Evolutionary conservation across 2,797 vertebrate species (phyloP).

Genomic region (Tolypeutes matacus): DNA sequence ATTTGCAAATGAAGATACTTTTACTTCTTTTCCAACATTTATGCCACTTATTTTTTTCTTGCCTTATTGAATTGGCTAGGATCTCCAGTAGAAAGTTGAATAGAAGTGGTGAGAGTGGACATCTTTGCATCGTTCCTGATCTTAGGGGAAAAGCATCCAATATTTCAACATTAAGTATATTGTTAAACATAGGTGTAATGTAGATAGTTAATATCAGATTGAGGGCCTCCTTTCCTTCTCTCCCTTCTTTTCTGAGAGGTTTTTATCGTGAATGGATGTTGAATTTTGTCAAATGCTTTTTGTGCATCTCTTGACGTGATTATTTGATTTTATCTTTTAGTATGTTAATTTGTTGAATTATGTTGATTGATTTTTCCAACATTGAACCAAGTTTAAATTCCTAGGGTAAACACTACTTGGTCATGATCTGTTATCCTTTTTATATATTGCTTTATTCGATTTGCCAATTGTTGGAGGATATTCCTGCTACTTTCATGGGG

Average conservation of each 20-base stretch:
- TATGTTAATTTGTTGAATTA: conserved; percentile 31
- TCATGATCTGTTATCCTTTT: not conserved
- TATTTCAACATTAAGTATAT: not conserved
- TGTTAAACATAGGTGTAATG: not conserved
- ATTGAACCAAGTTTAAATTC: not conserved
- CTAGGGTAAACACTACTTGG: not conserved
- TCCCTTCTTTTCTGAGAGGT: not conserved
- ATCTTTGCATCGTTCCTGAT: conserved; percentile 40
- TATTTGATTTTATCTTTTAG: conserved; percentile 30
- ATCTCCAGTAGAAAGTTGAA: not conserved
- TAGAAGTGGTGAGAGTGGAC: not conserved
- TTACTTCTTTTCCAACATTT: conserved; percentile 33
- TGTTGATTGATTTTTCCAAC: conserved; percentile 4
- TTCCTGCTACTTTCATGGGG: not conserved
- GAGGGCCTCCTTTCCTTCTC: conserved; percentile 9
- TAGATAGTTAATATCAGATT: conserved; percentile 17
- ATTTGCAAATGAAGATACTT: conserved; percentile 22
- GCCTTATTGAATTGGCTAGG: not conserved
- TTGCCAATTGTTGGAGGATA: not conserved
- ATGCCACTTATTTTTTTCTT: conserved; percentile 4
- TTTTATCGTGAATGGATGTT: conserved; percentile 15
- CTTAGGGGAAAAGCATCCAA: not conserved
- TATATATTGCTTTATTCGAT: not conserved
- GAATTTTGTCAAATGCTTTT: not conserved
- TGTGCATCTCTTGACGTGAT: conserved; percentile 11